Conservation (phyloP, 2,113 vertebrate genomes). For the Tiliqua scincoides region DNA sequence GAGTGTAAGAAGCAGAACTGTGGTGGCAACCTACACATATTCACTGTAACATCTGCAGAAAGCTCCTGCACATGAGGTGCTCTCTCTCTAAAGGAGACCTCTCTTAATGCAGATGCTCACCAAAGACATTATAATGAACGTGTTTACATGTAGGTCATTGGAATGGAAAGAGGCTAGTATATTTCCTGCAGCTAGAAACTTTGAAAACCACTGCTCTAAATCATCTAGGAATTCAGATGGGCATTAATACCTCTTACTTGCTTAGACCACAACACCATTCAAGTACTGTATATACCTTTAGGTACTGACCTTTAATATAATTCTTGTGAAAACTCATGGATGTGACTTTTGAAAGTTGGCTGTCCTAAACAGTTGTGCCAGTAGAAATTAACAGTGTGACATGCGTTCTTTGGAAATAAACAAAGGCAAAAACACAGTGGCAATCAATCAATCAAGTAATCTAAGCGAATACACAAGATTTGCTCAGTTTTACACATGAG, state of each 20-base stretch:
- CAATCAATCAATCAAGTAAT: constrained; percentile 8
- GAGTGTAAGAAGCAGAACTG: too few relatives aligned
- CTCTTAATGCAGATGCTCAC: too few relatives aligned
- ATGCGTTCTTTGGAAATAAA: background rate
- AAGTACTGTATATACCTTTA: constrained; percentile 16
- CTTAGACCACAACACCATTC: constrained; percentile 16
- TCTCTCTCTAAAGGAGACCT: too few relatives aligned
- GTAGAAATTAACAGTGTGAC: background rate
- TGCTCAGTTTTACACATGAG: constrained; percentile 55
- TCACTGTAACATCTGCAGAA: too few relatives aligned
- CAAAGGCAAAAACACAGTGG: background rate
- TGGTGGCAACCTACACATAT: too few relatives aligned
- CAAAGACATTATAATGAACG: too few relatives aligned
- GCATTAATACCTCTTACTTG: constrained; percentile 19
- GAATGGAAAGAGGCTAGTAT: background rate
- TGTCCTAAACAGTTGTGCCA: constrained; percentile 14
- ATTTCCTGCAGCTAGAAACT: background rate
- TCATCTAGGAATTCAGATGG: background rate
- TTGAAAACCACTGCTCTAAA: background rate
- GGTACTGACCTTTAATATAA: constrained; percentile 9
- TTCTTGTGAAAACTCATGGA: background rate
- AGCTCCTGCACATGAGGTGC: too few relatives aligned
- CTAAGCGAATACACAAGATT: constrained; percentile 50
- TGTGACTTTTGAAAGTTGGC: constrained; percentile 29
- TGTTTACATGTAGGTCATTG: too few relatives aligned